Percentiles rank a stretch among this genome's conserved stretches.
Evolutionary conservation across 2,113 vertebrate genomes (phyloP).

Genomic region (Ceyx cyanopectus): DNA sequence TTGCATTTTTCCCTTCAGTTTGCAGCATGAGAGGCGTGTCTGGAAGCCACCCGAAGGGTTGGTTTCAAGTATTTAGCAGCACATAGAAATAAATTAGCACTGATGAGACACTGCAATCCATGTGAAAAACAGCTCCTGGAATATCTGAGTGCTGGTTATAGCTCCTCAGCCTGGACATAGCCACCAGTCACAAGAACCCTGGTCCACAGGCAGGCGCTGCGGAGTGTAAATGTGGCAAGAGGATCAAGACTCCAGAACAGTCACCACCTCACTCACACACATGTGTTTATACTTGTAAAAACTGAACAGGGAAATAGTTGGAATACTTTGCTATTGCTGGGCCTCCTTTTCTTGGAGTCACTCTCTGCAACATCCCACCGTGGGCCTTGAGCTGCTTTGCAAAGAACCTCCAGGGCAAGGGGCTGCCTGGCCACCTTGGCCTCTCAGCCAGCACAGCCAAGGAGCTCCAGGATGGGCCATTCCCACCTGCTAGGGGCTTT

Average conservation of each 20-base stretch:
- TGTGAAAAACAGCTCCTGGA: neutral
- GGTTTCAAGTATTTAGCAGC: neutral
- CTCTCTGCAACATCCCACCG: neutral
- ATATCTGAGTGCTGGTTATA: neutral
- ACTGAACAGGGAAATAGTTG: conserved; percentile 8
- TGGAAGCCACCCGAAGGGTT: neutral
- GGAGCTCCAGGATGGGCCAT: neutral
- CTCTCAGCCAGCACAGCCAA: neutral
- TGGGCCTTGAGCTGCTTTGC: fast-evolving
- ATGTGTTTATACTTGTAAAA: conserved; percentile 43
- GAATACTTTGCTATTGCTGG: neutral
- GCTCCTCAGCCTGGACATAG: neutral
- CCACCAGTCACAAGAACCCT: neutral
- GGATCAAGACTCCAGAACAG: neutral
- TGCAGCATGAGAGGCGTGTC: neutral
- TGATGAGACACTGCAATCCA: neutral
- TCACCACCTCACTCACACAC: neutral
- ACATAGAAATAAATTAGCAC: neutral
- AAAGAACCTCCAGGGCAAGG: neutral
- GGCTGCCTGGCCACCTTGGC: neutral
- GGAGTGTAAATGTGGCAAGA: conserved; percentile 22
- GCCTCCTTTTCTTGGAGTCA: neutral
- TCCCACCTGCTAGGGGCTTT: neutral
- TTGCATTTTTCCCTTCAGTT: neutral
- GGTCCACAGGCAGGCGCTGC: neutral